These are phyloP conservation scores for Rhinoderma darwinii DNA, from an alignment of 2,113 vertebrate species.

Conservation along the genomic window DNA sequence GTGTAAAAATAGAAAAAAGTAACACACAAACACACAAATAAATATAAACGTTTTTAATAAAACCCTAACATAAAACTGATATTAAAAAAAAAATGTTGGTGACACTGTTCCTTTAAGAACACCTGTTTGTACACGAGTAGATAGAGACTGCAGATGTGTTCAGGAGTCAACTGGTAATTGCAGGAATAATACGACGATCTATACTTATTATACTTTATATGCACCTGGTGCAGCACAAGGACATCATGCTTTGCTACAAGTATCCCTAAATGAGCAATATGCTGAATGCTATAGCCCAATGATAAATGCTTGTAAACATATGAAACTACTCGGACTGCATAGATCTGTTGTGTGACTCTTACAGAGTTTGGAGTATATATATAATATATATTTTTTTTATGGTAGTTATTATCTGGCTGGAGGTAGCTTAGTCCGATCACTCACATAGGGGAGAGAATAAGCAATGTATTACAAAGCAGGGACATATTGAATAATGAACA, in stretches of 20 bases:
- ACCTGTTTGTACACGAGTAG: background rate
- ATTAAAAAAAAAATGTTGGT: too few relatives aligned
- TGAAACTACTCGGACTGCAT: background rate
- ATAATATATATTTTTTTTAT: background rate
- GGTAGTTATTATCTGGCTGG: background rate
- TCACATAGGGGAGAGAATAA: background rate
- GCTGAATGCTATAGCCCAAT: background rate
- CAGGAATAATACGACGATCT: background rate
- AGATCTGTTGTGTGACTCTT: background rate
- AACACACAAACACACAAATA: too few relatives aligned
- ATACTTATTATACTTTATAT: background rate
- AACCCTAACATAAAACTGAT: too few relatives aligned
- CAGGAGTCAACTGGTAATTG: background rate
- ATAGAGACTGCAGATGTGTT: background rate
- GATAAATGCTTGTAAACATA: background rate
- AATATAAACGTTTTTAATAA: too few relatives aligned
- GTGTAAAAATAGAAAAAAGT: too few relatives aligned
- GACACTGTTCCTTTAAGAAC: too few relatives aligned
- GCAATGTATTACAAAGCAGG: background rate
- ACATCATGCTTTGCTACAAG: background rate
- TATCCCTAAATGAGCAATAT: background rate
- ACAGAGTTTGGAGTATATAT: background rate
- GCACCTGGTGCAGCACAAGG: background rate
- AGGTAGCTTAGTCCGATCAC: background rate
- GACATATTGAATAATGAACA: constrained; percentile 14